Evolutionary conservation across 1,140 invertebrate species (phyloP).

Genomic region (Hetaerina americana): DNA sequence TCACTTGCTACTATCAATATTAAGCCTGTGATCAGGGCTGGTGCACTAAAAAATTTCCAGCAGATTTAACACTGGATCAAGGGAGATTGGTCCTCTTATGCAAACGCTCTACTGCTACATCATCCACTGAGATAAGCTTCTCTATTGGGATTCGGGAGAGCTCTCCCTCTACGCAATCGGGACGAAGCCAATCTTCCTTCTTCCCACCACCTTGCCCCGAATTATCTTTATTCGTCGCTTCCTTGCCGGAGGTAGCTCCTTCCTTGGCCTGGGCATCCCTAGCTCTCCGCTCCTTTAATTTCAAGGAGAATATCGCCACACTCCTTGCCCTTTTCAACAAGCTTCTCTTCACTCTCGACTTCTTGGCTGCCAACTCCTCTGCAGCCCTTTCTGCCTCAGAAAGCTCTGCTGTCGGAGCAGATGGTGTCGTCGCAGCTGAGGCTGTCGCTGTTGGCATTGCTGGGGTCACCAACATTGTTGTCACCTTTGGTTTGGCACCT

Average conservation of each 20-base stretch:
- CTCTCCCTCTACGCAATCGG: slow-evolving; percentile 57
- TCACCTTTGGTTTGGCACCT: not conserved
- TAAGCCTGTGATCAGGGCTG: not conserved
- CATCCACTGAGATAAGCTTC: slow-evolving; percentile 34
- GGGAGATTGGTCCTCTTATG: slow-evolving; percentile 8
- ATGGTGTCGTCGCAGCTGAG: too few species aligned
- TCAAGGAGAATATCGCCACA: slow-evolving; percentile 68
- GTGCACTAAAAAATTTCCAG: not conserved
- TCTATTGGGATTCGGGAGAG: slow-evolving; percentile 69
- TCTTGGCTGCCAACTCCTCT: slow-evolving; percentile 34
- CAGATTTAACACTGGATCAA: not conserved
- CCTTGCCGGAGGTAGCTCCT: slow-evolving; percentile 36
- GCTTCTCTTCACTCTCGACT: slow-evolving; percentile 42
- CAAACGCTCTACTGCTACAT: slow-evolving; percentile 11
- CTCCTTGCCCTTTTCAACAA: slow-evolving; percentile 66
- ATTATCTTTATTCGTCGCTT: slow-evolving; percentile 22
- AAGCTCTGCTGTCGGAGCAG: not conserved
- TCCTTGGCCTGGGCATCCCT: slow-evolving; percentile 37
- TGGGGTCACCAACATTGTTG: too few species aligned
- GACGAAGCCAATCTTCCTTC: slow-evolving; percentile 36
- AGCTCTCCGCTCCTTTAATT: slow-evolving; percentile 57
- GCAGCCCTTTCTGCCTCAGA: slow-evolving; percentile 25
- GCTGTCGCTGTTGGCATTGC: too few species aligned
- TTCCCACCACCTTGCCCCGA: slow-evolving; percentile 29
- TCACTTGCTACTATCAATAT: not conserved